Evolutionary conservation across 2,113 vertebrate genomes (phyloP), one percentile per base, ranked within the genome.

Genomic region (Cepphus grylle): DNA sequence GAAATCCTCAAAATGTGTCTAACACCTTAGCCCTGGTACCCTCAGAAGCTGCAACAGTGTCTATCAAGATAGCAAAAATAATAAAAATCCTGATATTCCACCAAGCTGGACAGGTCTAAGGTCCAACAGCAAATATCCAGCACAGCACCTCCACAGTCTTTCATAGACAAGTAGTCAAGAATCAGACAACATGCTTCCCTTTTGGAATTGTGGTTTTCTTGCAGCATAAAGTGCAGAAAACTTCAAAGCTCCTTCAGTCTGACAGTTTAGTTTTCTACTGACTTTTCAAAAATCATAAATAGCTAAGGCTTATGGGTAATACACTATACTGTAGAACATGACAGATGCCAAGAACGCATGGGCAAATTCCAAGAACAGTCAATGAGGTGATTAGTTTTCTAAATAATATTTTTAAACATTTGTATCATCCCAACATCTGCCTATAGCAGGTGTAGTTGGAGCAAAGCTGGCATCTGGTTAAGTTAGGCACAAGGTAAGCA

Each of bases 281-380:
- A 73, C 27, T 72, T 34, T 16, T 17, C 15, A 30, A 45, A 42
- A 50, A 8, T 7, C 14, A 42, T 13, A 58, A 82, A 42, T 47
- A 19, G 20, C 7, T 17, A 45, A 61, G 50, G 13, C 11, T 8
- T 5, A 27, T 5, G 5, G 20, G 16, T 42, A 83, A 76, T 26
- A 63, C 19, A 38, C 17, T 18, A 11, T 12, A 49, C 4, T 1
- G 1, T 20, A 34, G 27, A 86, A 56, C 2, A 6, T 0, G 3
- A 56, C 0, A 61, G 32, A 56, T 42, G 8, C 26, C 58, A 83
- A 86, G 59, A 78, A 78, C 0, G 1, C 5, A 1, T 2, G 4
- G 29, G 16, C 16, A 78, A 83, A 84, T 30, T 59, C 62, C 47
- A 67, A 74, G 34, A 76, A 62, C 17, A 19, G 8, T 78, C 29